Base-by-base conservation (phyloP, 2,797 vertebrate species). In the Falco peregrinus region DNA sequence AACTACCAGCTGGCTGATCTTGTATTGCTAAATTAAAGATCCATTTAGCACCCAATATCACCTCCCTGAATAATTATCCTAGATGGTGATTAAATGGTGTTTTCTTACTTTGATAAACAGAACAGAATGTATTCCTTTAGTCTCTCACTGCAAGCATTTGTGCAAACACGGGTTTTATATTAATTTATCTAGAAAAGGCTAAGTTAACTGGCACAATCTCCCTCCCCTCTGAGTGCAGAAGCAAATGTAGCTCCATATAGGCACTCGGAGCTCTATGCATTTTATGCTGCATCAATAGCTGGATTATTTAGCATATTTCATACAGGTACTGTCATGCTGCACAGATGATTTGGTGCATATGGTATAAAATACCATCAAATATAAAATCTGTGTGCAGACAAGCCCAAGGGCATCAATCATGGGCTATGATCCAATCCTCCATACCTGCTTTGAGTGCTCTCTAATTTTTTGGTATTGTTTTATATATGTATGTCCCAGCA, bases 1-100 rank as follows among this genome's bases (percentile, higher is more conserved):
- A 86, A 31, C 83, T 67, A 88, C 92, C 93, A 96, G 93, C 93
- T 96, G 87, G 84, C 87, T 95, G 82, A 87, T 95, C 87, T 86
- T 91, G 43, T 71, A 91, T 63, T 91, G 59, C 79, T 88, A 92
- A 95, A 95, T 95, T 92, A 96, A 97, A 92, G 87, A 96, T 73
- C 54, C 87, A 96, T 93, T 96, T 95, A 94, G 90, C 87, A 95
- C 91, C 94, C 94, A 92, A 54, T 69, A 92, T 93, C 90, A 96
- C 94, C 91, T 97, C 94, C 69, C 61, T 82, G 84, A 87, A 85
- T 94, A 96, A 96, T 91, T 95, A 81, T 67, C 69, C 39, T 93
- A 84, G 87, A 93, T 78, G 60, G 51, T 93, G 84, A 94, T 95
- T 96, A 96, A 96, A 91, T 91, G 51, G 79, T 93, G 60, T 95